phyloP scores from a whole-genome alignment of 2,113 vertebrate genomes.

The Datnioides undecimradiatus region DNA sequence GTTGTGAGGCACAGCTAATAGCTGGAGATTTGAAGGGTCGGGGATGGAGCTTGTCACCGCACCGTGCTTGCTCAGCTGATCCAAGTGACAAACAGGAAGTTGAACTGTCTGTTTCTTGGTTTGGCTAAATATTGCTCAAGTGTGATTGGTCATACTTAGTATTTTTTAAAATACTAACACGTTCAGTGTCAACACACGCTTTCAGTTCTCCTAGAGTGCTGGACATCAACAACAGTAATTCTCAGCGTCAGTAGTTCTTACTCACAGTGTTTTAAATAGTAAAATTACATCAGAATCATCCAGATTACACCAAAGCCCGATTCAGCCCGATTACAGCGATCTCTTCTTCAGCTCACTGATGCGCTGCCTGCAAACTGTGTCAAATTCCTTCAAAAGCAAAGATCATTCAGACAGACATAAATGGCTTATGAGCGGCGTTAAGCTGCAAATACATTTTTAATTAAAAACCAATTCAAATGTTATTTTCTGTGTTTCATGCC shows the following conservation, averaged over 20 bases:
- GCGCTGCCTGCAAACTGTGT: not conserved
- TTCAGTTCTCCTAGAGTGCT: not conserved
- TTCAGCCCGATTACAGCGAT: not conserved
- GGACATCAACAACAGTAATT: not conserved
- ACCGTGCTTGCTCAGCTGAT: constrained; percentile 27
- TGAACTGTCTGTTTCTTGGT: constrained; percentile 11
- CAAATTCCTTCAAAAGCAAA: not conserved
- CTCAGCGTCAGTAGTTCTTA: not conserved
- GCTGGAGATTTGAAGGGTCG: not conserved
- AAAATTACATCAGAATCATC: not conserved
- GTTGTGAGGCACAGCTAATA: not conserved
- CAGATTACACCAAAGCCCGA: not conserved
- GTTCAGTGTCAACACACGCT: not conserved
- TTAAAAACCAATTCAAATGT: not conserved
- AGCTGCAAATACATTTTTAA: not conserved
- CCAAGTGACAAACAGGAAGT: constrained; percentile 39
- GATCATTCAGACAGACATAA: not conserved
- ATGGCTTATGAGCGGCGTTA: not conserved
- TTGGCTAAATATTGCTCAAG: not conserved
- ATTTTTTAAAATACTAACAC: not conserved
- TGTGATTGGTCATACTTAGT: not conserved
- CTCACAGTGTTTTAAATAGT: not conserved
- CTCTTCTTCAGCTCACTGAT: not conserved
- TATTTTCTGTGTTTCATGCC: not conserved
- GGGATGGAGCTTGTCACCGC: not conserved